Evolutionary conservation across 2,113 vertebrate species (phyloP).

Genomic region (Chitala chitala): DNA sequence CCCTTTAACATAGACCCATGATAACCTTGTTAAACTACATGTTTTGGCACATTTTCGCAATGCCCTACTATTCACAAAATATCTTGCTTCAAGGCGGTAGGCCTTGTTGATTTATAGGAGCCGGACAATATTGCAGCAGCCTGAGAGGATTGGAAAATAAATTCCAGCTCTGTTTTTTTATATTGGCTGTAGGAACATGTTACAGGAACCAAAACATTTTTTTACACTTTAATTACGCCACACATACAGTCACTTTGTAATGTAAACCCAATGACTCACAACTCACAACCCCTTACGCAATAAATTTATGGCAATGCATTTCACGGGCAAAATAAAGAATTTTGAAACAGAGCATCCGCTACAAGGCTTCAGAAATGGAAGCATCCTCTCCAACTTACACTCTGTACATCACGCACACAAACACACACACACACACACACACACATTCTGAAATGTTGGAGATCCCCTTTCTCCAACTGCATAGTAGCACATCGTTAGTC

Average conservation of each 20-base stretch:
- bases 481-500: not conserved
- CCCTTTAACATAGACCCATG: too few species aligned
- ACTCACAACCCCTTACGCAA: not conserved
- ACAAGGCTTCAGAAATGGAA: not conserved
- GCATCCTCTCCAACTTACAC: not conserved
- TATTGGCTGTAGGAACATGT: not conserved
- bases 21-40: too few species aligned
- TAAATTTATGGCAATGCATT: not conserved
- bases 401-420: not conserved
- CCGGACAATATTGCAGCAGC: too few species aligned
- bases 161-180: not conserved
- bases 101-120: too few species aligned
- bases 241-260: not conserved
- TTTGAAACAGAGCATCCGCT: not conserved
- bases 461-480: too few species aligned
- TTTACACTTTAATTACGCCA: not conserved
- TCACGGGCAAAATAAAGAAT: not conserved
- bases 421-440: conserved; percentile 6
- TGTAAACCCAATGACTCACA: not conserved
- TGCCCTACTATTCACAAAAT: too few species aligned
- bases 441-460: not conserved
- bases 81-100: too few species aligned
- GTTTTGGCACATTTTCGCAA: too few species aligned
- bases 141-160: too few species aligned
- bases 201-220: not conserved